Evolutionary conservation across 2,888 invertebrate genomes (phyloP).

Genomic region (Mayetiola destructor): DNA sequence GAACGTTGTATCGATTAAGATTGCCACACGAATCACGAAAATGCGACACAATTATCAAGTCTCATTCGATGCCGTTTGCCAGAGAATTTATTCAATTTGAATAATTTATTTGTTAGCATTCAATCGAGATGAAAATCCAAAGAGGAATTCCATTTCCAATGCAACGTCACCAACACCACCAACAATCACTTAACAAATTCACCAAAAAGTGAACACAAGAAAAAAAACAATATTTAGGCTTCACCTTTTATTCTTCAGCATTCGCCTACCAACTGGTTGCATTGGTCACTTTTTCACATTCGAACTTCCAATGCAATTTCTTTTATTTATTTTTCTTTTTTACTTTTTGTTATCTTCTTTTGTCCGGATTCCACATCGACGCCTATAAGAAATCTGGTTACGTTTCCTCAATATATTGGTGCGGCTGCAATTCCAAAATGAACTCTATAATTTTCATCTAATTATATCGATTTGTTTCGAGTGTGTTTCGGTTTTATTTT

Average conservation of each 20-base stretch:
- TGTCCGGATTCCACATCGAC: background rate
- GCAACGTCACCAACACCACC: background rate
- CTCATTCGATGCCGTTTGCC: background rate
- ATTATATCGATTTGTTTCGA: too few species aligned
- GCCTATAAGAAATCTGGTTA: background rate
- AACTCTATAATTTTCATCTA: too few species aligned
- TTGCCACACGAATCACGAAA: background rate
- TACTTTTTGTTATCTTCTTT: background rate
- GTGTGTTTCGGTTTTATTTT: background rate
- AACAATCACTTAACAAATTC: background rate
- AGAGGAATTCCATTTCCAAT: too few species aligned
- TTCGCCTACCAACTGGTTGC: too few species aligned
- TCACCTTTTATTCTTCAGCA: background rate
- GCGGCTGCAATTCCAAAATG: background rate
- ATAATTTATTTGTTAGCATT: slow-evolving; percentile 9
- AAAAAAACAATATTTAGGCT: too few species aligned
- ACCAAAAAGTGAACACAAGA: background rate
- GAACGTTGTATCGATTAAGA: background rate
- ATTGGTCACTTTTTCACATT: background rate
- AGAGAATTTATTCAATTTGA: background rate
- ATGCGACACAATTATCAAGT: background rate
- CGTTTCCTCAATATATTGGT: background rate
- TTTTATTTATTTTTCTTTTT: background rate
- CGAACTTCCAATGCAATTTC: background rate
- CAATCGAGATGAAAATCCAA: too few species aligned